Base-by-base conservation (phyloP, 2,113 vertebrate species). In the Notechis scutatus region DNA sequence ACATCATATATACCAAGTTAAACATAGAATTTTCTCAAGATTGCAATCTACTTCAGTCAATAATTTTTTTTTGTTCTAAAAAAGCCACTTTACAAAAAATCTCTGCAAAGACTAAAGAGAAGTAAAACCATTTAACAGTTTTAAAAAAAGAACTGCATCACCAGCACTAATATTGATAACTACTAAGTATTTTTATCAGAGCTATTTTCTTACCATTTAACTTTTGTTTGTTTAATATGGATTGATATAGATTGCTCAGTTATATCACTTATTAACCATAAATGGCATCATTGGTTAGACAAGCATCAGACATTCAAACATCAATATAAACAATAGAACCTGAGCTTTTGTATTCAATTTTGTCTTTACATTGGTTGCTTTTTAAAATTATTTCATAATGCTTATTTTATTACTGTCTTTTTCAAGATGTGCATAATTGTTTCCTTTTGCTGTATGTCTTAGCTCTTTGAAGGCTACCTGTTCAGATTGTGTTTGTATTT, bases 401-500 rank as follows among this genome's bases (percentile, higher is more conserved):
- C 69, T 81, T 81, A 34, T 74, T 74, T 18, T 34, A 81, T 81
- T 81, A 81, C n/a, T 81, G 34, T 74, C 21, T 2, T 93, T 95
- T 96, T 81, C 45, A 91, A 0, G 4, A 69, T 34, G 55, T 55
- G 56, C 12, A 26, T 4, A 88, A 3, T 94, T 94, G 2, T 20
- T 94, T 90, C 69, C 85, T 21, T 34, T 85, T 87, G 0, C 91
- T 2, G 94, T 54, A 57, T 92, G 34, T 89, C 1, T 93, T 91
- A 92, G 50, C 21, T 15, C 54, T 94, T 95, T 95, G 85, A 93
- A 93, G 89, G 4, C 24, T 91, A 87, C 94, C 2, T 93, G n/a
- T 94, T 93, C 57, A 92, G 21, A 94, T 0, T 94, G 1, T 0
- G 55, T 90, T 95, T 95, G 87, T 90, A 59, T 94, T 89, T 69